These are phyloP conservation scores for Garrulus glandarius DNA, from an alignment of 2,797 vertebrate genomes.

Conservation along the genomic window DNA sequence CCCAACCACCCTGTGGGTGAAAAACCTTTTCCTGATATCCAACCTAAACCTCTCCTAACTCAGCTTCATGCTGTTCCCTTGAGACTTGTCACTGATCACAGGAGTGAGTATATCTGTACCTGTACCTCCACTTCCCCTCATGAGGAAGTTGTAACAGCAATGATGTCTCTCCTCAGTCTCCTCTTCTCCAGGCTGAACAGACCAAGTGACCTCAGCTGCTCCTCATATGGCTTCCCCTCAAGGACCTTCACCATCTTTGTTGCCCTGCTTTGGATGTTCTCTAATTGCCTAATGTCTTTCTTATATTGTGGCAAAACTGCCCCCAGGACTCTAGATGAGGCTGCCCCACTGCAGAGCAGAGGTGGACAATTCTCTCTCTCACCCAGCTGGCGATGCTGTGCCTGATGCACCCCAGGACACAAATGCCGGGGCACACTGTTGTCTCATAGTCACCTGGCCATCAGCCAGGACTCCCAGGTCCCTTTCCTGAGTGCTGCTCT, in stretches of 20 bases:
- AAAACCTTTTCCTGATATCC: background rate
- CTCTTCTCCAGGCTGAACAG: background rate
- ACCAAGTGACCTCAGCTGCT: background rate
- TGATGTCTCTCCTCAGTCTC: background rate
- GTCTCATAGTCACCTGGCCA: background rate
- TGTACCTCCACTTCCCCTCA: background rate
- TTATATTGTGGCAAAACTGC: background rate
- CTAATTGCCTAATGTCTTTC: background rate
- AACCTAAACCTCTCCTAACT: background rate
- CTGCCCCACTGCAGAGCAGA: fast-evolving
- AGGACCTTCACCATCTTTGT: background rate
- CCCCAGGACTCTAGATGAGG: fast-evolving
- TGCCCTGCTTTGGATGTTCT: background rate
- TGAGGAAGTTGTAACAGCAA: fast-evolving
- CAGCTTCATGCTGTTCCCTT: background rate
- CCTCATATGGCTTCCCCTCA: fast-evolving
- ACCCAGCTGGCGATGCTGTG: fast-evolving
- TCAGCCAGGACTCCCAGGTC: background rate
- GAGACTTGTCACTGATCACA: background rate
- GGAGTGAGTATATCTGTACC: background rate
- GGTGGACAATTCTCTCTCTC: background rate
- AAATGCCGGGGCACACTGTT: background rate
- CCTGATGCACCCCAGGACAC: background rate
- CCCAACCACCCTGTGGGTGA: background rate
- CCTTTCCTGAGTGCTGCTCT: background rate